Conservation (phyloP, 2,113 vertebrate species). For the Oryctolagus cuniculus region mOryCun1.1 NC_091448.1:53587501-53588000, state of each 20-base stretch:
- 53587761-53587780: background rate
- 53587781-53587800: background rate
- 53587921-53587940: background rate
- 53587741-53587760: background rate
- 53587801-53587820: fast-evolving
- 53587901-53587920: background rate
- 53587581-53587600: background rate
- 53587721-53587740: background rate
- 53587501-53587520: background rate
- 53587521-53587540: background rate
- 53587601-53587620: background rate
- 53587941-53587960: background rate
- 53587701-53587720: background rate
- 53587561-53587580: background rate
- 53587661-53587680: background rate
- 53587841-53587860: fast-evolving
- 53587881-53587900: background rate
- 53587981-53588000: background rate
- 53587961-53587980: background rate
- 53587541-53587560: background rate
- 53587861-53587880: background rate
- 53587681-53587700: background rate
- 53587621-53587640: background rate
- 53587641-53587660: background rate
- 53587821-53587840: fast-evolving